Evolutionary conservation across 2,113 vertebrate genomes (phyloP), one percentile per base, ranked within the genome.

Genomic region (Triplophysa dalaica): DNA sequence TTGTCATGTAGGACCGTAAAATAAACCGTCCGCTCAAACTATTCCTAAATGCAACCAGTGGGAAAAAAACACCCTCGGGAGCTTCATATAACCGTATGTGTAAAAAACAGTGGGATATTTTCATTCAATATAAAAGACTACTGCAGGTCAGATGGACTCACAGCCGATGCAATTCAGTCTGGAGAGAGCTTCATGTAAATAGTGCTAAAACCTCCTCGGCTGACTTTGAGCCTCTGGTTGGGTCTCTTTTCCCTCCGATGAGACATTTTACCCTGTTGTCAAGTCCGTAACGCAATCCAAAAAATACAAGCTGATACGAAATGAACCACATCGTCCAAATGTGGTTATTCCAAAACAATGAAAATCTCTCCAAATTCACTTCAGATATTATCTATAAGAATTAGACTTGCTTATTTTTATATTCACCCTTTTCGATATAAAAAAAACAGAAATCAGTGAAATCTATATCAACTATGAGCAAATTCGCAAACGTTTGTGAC

Each of bases 211-310:
- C 79, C 84, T 81, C 75, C 72, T 56, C 62, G 68, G 67, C 81
- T 75, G 81, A 81, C 72, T 78, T 56, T 75, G 75, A 82, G 64
- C 70, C 79, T 78, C 74, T 85, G 62, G 43, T 45, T 75, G 65
- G 14, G 63, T 76, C 75, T 65, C 19, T 41, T 41, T 52, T 75
- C 68, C 74, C 78, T 41, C n/a, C 26, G 66, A 21, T 64, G 52
- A 77, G 70, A 50, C 22, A 7, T 72, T 85, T 91, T 91, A 93
- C 93, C 92, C 92, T 94, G 92, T 93, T 88, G 87, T 90, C 87
- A 87, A 88, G 75, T 90, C 86, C 84, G 89, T 85, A 81, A 78
- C 85, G 73, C 82, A 88, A 82, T 82, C 58, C 48, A 58, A 82
- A 58, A 82, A 68, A 79, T 77, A 75, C n/a, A 13, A 74, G 77